Evolutionary conservation across 2,888 invertebrate species (phyloP).

Genomic region (Clitarchus hookeri): DNA sequence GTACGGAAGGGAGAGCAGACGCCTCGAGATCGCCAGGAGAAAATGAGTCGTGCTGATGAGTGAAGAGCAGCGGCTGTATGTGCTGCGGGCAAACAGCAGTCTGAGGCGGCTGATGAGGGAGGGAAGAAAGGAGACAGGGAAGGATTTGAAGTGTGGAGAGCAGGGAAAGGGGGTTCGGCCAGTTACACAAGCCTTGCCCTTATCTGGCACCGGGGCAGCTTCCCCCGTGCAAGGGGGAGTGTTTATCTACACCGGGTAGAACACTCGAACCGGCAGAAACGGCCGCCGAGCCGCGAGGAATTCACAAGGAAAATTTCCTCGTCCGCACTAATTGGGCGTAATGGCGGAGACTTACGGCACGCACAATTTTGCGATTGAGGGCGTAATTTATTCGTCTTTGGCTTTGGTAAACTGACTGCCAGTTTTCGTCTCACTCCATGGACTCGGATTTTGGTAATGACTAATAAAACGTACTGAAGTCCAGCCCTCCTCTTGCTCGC

Average conservation of each 20-base stretch:
- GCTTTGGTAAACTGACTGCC: too few species aligned
- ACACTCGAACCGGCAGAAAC: not conserved
- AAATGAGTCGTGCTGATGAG: not conserved
- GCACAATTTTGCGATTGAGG: not conserved
- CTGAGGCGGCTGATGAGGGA: not conserved
- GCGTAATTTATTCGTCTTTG: too few species aligned
- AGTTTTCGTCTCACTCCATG: too few species aligned
- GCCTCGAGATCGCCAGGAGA: not conserved
- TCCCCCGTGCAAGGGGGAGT: not conserved
- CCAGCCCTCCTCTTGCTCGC: too few species aligned
- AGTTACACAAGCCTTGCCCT: conserved; percentile 5
- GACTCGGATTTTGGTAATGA: too few species aligned
- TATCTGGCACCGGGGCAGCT: conserved; percentile 6
- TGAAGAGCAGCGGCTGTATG: not conserved
- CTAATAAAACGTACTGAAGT: too few species aligned
- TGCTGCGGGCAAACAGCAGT: not conserved
- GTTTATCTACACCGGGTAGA: not conserved
- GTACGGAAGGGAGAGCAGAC: not conserved
- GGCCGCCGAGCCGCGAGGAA: not conserved
- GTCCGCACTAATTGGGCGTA: not conserved
- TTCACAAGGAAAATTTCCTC: not conserved
- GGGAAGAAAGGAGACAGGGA: not conserved
- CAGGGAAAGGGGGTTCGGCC: not conserved
- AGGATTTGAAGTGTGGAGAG: not conserved
- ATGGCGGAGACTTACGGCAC: not conserved